phyloP scores from a whole-genome alignment of 2,888 invertebrate genomes.

The Scaptomyza cyrtandrae region DNA sequence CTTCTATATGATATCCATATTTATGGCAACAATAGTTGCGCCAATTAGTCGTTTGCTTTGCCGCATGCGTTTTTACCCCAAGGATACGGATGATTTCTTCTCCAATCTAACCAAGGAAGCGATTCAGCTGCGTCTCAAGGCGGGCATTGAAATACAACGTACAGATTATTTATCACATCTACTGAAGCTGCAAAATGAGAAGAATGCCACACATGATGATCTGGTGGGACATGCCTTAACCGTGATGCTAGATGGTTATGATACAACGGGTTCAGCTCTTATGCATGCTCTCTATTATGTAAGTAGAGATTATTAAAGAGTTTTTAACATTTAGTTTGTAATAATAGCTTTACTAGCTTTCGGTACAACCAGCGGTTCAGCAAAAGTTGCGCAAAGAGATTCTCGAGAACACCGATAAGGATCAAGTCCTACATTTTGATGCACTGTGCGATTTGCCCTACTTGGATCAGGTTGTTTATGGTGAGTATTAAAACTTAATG shows the following conservation, averaged over 20 bases:
- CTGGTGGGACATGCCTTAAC: slow-evolving; percentile 79
- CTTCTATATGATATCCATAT: slow-evolving; percentile 57
- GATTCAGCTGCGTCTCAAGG: slow-evolving; percentile 63
- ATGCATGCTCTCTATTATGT: slow-evolving; percentile 74
- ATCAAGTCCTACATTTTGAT: slow-evolving; percentile 66
- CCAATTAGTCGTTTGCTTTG: slow-evolving; percentile 63
- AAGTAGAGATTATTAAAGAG: slow-evolving; percentile 24
- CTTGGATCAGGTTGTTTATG: slow-evolving; percentile 80
- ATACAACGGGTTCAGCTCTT: slow-evolving; percentile 77
- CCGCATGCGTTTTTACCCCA: slow-evolving; percentile 72
- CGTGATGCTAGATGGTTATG: slow-evolving; percentile 81
- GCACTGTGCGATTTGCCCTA: slow-evolving; percentile 70
- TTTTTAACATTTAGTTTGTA: neutral
- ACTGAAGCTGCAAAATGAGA: slow-evolving; percentile 74
- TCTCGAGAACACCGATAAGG: slow-evolving; percentile 5
- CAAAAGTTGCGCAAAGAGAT: slow-evolving; percentile 76
- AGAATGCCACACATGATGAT: slow-evolving; percentile 69
- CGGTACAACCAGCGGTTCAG: slow-evolving; percentile 62
- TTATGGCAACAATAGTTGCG: slow-evolving; percentile 61
- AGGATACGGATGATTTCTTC: slow-evolving; percentile 87
- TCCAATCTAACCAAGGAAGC: slow-evolving; percentile 71
- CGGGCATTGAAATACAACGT: slow-evolving; percentile 50
- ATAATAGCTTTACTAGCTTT: slow-evolving; percentile 54
- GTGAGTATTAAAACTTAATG: slow-evolving; percentile 23
- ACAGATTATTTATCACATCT: slow-evolving; percentile 80